Conservation (phyloP, 2,113 vertebrate genomes). For the Pelobates fuscus region DNA sequence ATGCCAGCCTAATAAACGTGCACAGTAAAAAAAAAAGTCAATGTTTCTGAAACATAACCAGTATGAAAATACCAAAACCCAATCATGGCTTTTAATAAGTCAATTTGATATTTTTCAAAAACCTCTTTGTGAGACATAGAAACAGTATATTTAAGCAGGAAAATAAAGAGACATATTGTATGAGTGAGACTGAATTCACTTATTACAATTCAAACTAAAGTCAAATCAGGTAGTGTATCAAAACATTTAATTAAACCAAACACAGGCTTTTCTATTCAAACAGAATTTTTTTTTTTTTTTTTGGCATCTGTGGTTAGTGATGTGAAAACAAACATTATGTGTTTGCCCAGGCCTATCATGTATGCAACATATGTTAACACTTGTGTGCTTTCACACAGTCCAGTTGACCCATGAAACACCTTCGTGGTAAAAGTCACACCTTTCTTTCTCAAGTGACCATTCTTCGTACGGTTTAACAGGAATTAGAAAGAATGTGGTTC, state of each 20-base stretch:
- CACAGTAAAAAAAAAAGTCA: too few species aligned
- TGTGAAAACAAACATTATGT: conserved; percentile 52
- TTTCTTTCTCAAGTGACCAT: conserved; percentile 4
- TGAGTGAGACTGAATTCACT: background rate
- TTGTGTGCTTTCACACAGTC: conserved; percentile 62
- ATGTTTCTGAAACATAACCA: too few species aligned
- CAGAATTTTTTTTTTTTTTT: background rate
- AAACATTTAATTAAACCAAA: background rate
- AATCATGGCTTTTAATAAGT: background rate
- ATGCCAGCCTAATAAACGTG: too few species aligned
- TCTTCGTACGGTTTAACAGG: background rate
- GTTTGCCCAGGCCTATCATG: conserved; percentile 61
- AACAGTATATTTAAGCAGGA: background rate
- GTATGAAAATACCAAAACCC: too few species aligned
- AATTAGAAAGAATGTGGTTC: too few species aligned
- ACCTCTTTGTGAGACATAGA: too few species aligned
- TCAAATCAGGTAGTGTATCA: background rate
- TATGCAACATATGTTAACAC: conserved; percentile 58
- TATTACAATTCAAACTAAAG: background rate
- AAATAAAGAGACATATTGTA: conserved; percentile 1
- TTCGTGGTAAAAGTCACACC: conserved; percentile 52
- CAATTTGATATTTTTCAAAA: background rate
- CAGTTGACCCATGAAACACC: conserved; percentile 59
- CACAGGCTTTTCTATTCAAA: background rate
- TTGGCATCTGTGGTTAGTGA: background rate